Conservation (phyloP, 2,797 vertebrate genomes). For the Syngnathus rostellatus region DNA sequence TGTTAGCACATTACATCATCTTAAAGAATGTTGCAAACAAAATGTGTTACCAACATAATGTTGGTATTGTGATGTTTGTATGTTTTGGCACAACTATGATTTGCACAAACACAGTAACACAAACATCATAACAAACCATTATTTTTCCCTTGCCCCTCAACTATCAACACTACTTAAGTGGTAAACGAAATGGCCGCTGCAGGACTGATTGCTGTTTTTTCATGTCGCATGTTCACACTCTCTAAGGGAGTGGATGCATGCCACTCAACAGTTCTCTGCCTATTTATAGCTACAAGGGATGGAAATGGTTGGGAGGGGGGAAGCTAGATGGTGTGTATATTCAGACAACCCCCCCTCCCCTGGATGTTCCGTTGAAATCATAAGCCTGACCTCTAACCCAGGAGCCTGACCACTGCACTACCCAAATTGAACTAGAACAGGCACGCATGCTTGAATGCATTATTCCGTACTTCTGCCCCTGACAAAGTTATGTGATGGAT, state of each 20-base stretch:
- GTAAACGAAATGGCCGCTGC: slow-evolving; percentile 43
- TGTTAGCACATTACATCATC: background rate
- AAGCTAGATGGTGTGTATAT: slow-evolving; percentile 56
- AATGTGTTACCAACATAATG: background rate
- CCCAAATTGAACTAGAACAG: slow-evolving; percentile 50
- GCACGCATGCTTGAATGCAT: slow-evolving; percentile 13
- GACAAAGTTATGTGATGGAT: slow-evolving; percentile 62
- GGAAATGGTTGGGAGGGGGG: slow-evolving; percentile 33
- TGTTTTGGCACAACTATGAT: background rate
- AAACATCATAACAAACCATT: background rate
- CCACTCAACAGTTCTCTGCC: slow-evolving; percentile 54
- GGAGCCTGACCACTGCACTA: slow-evolving; percentile 41
- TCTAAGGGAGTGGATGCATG: slow-evolving; percentile 39
- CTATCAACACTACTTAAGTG: slow-evolving; percentile 34
- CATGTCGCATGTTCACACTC: slow-evolving; percentile 52
- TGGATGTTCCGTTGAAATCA: slow-evolving; percentile 63
- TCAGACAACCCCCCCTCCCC: slow-evolving; percentile 54
- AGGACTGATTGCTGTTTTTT: slow-evolving; percentile 60
- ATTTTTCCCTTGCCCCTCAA: slow-evolving; percentile 37
- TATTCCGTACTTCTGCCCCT: slow-evolving; percentile 60
- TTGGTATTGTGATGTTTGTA: background rate
- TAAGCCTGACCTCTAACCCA: slow-evolving; percentile 61
- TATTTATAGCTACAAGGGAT: slow-evolving; percentile 65
- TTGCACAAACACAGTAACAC: background rate
- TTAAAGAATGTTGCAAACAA: background rate